Percentiles rank a stretch among this genome's conserved stretches.
These are phyloP conservation scores for Dryobotodes eremita DNA, from an alignment of 2,888 invertebrate genomes.

Conservation along the genomic window DNA sequence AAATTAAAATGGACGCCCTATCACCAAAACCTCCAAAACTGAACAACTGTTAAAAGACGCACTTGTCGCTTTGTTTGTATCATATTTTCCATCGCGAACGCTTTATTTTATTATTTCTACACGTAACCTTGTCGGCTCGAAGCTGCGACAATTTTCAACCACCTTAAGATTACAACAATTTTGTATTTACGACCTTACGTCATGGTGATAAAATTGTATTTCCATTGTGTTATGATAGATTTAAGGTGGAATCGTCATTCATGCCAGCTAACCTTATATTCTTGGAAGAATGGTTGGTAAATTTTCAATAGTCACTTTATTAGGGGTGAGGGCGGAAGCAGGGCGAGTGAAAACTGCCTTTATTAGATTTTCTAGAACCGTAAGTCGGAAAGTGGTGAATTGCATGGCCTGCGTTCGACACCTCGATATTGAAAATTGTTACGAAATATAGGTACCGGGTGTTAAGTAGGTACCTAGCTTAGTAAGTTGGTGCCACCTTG, in stretches of 20 bases:
- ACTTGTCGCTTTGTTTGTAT: conserved; percentile 79
- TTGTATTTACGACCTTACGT: conserved; percentile 55
- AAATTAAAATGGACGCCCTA: conserved; percentile 11
- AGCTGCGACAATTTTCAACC: conserved; percentile 76
- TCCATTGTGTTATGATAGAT: conserved; percentile 53
- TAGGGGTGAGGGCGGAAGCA: conserved; percentile 86
- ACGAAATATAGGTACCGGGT: conserved; percentile 29
- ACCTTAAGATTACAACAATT: conserved; percentile 45
- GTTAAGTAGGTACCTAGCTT: not conserved
- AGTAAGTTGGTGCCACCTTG: conserved; percentile 7
- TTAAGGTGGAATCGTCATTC: conserved; percentile 81
- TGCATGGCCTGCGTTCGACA: conserved; percentile 81
- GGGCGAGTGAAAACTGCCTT: conserved; percentile 86
- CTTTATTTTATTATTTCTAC: conserved; percentile 84
- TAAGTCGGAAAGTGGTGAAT: conserved; percentile 79
- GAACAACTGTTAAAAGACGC: conserved; percentile 26
- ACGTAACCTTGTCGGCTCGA: conserved; percentile 74
- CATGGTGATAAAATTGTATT: conserved; percentile 63
- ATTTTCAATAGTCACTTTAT: conserved; percentile 91
- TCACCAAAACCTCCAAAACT: conserved; percentile 10
- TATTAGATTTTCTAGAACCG: conserved; percentile 90
- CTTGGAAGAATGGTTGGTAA: conserved; percentile 90
- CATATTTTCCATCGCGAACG: conserved; percentile 81
- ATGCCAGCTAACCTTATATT: conserved; percentile 88
- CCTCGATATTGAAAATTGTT: conserved; percentile 79